phyloP scores from a whole-genome alignment of 2,113 vertebrate genomes.

The Chloropsis hardwickii region DNA sequence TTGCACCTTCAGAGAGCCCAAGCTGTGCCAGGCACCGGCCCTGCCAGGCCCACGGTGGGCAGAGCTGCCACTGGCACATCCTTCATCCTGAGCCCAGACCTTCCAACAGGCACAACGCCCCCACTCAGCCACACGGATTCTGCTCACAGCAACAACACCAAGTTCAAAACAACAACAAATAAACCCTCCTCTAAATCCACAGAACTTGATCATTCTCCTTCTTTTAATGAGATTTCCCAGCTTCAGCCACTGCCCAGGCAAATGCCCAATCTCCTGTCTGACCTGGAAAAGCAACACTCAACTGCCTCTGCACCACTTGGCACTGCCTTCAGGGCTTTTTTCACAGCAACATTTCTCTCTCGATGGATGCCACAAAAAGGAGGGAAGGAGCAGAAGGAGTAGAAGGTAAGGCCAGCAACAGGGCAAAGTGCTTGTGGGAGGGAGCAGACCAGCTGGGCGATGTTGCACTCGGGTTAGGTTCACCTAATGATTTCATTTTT shows the following conservation, averaged over 20 bases:
- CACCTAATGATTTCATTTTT: neutral
- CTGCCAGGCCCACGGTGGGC: neutral
- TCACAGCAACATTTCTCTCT: neutral
- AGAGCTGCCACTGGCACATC: neutral
- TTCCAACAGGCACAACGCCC: neutral
- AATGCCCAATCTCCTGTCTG: neutral
- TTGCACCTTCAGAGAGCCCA: neutral
- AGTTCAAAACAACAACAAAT: neutral
- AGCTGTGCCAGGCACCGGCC: rapidly evolving
- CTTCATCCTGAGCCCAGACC: neutral
- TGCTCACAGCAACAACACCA: neutral
- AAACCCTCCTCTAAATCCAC: neutral
- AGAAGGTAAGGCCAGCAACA: neutral
- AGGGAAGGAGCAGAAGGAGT: neutral
- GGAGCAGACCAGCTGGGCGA: neutral
- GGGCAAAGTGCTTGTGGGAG: neutral
- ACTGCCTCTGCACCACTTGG: neutral
- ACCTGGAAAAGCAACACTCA: neutral
- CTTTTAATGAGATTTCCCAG: conserved; percentile 20
- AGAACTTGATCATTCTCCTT: neutral
- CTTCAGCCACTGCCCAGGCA: neutral
- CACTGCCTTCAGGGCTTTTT: neutral
- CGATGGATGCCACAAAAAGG: neutral
- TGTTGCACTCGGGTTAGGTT: neutral
- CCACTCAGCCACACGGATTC: neutral